These are phyloP conservation scores for Mimachlamys varia DNA, from an alignment of 2,888 invertebrate genomes.

Conservation along the genomic window DNA sequence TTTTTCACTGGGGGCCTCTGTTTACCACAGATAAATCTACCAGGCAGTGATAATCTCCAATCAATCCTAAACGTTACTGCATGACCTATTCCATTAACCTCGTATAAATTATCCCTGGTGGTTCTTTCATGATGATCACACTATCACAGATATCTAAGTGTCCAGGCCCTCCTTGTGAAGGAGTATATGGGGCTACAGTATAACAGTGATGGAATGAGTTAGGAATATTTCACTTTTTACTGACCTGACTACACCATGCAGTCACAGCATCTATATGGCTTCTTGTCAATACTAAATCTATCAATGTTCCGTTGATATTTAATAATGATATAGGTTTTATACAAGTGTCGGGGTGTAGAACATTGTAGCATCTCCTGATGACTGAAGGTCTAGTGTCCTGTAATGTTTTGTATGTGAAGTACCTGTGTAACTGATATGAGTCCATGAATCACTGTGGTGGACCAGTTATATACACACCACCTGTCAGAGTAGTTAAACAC, in stretches of 20 bases:
- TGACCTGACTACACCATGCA: too few species aligned
- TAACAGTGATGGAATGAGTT: too few species aligned
- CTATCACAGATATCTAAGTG: too few species aligned
- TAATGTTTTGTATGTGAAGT: background rate
- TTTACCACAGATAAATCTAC: background rate
- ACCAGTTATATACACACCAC: background rate
- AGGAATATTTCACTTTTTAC: too few species aligned
- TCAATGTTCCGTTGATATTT: background rate
- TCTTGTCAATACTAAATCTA: too few species aligned
- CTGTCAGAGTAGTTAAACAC: background rate
- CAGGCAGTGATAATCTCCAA: background rate
- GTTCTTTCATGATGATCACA: too few species aligned
- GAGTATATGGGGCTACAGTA: too few species aligned
- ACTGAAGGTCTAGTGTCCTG: background rate
- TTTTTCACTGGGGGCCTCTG: slow-evolving; percentile 3
- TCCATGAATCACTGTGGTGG: background rate
- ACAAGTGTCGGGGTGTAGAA: background rate
- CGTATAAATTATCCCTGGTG: background rate
- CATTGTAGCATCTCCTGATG: background rate
- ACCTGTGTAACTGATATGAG: background rate
- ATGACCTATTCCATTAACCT: background rate
- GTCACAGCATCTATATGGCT: too few species aligned
- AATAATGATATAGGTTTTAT: too few species aligned
- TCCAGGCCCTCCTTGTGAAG: too few species aligned
- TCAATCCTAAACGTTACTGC: slow-evolving; percentile 1